These are phyloP conservation scores for Oncorhynchus clarkii DNA, from an alignment of 2,113 vertebrate species.

Conservation along the genomic window DNA sequence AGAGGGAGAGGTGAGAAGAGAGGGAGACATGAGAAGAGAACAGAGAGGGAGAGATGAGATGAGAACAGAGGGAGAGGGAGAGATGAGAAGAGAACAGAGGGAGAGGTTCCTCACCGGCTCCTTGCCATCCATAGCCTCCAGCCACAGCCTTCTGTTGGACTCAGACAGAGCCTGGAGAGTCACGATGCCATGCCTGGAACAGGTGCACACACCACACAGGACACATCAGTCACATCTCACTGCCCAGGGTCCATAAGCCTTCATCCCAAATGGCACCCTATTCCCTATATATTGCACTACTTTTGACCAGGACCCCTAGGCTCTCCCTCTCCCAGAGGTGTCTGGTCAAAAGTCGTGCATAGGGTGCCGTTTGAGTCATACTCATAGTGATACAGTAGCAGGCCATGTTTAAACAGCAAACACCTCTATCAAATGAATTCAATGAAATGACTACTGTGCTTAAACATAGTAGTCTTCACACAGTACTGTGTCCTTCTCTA, in stretches of 20 bases:
- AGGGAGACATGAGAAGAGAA: no score
- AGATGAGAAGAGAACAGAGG: no score
- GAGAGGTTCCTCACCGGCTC: slow-evolving; percentile 82
- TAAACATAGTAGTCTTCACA: neutral
- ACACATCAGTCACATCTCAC: slow-evolving; percentile 40
- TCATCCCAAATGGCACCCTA: neutral
- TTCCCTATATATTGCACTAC: slow-evolving; percentile 36
- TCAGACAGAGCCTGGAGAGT: slow-evolving; percentile 95
- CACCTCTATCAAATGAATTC: no score
- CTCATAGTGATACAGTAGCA: slow-evolving; percentile 15
- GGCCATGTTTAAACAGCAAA: no score
- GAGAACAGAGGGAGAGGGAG: no score
- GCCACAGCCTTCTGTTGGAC: slow-evolving; percentile 92
- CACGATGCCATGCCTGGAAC: slow-evolving; percentile 87
- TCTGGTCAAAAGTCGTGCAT: slow-evolving; percentile 6
- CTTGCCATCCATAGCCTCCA: slow-evolving; percentile 97
- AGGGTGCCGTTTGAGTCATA: slow-evolving; percentile 13
- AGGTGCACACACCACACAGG: slow-evolving; percentile 49
- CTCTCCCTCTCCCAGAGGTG: slow-evolving; percentile 1
- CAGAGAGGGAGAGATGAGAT: no score
- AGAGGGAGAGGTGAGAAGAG: no score
- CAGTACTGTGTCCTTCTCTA: no score
- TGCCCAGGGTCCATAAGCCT: slow-evolving; percentile 29
- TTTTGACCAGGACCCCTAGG: slow-evolving; percentile 37
- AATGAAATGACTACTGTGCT: slow-evolving; percentile 21